These are phyloP conservation scores for Crocodylus rhombifer DNA, from an alignment of 2,797 vertebrate genomes.

Conservation along the genomic window DNA sequence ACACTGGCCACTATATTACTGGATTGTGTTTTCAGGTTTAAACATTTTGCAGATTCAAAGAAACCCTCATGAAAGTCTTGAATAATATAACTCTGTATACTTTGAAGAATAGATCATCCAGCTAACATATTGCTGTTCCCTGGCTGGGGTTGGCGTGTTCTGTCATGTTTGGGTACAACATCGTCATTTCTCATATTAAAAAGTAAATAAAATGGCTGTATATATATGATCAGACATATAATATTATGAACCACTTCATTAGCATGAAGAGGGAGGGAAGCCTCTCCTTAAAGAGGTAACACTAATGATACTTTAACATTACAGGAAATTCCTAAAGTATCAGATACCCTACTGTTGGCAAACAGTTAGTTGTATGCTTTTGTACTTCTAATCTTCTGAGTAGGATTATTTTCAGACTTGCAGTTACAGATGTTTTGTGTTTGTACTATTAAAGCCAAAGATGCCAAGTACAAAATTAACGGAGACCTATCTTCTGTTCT, in stretches of 20 bases:
- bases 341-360: not conserved
- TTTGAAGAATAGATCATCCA: not conserved
- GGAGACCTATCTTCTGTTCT: conserved; percentile 25
- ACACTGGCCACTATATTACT: not conserved
- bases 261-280: not conserved
- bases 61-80: not conserved
- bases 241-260: not conserved
- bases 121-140: not conserved
- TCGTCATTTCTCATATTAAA: not conserved
- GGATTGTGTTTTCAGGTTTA: not conserved
- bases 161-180: not conserved
- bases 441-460: not conserved
- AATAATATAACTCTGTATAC: not conserved
- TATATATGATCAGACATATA: too few relatives aligned
- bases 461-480: not conserved
- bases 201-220: not conserved
- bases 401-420: not conserved
- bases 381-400: not conserved
- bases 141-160: not conserved
- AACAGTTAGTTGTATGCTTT: not conserved
- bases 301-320: not conserved
- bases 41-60: not conserved
- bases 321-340: not conserved
- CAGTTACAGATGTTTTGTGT: too few relatives aligned
- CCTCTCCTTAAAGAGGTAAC: not conserved